Conservation (phyloP, 2,797 vertebrate species). For the Enteromius paludinosus region DNA sequence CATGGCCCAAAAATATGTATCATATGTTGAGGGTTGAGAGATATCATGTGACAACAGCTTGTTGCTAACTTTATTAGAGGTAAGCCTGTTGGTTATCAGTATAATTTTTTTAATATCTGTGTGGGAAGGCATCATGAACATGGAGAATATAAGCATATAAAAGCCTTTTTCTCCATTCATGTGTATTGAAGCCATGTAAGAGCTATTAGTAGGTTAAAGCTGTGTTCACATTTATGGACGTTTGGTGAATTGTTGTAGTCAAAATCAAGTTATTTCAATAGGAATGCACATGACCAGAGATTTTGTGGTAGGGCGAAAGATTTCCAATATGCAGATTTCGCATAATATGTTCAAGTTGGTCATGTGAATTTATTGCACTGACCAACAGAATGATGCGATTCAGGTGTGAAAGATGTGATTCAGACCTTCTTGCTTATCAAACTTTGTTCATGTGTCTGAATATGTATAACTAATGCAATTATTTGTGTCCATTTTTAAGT, state of each 20-base stretch:
- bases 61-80: slow-evolving; percentile 36
- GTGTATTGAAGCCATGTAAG: not conserved
- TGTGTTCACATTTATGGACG: not conserved
- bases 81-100: slow-evolving; percentile 20
- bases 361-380: not conserved
- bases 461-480: not conserved
- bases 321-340: not conserved
- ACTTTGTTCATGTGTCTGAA: not conserved
- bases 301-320: not conserved
- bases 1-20: slow-evolving; percentile 26
- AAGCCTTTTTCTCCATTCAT: not conserved
- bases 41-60: slow-evolving; percentile 33
- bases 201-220: not conserved
- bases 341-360: not conserved
- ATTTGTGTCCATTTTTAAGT: not conserved
- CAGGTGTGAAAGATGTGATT: not conserved
- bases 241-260: not conserved
- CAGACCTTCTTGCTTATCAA: not conserved
- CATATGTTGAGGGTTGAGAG: slow-evolving; percentile 30
- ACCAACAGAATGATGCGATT: not conserved
- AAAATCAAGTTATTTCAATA: not conserved
- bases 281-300: not conserved
- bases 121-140: not conserved
- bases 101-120: slow-evolving; percentile 27
- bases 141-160: not conserved